Evolutionary conservation across 2,113 vertebrate genomes (phyloP).

Genomic region (Callipepla squamata): DNA sequence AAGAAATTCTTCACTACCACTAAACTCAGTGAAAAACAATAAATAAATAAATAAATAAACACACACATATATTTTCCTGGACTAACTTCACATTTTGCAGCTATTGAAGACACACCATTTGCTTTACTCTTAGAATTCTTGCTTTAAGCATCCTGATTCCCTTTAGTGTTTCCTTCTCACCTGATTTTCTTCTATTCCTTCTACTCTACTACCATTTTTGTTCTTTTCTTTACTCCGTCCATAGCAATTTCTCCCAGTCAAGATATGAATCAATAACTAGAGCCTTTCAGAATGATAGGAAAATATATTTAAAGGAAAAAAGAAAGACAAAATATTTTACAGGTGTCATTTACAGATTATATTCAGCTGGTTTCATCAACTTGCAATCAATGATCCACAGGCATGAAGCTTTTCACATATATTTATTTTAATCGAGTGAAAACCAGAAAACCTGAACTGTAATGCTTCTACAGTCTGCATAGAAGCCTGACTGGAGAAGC

Average conservation of each 20-base stretch:
- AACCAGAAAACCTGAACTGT: not conserved
- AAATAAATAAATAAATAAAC: not conserved
- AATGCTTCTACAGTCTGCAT: not conserved
- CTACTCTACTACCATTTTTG: not conserved
- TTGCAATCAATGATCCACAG: not conserved
- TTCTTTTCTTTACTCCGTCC: not conserved
- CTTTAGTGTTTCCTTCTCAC: not conserved
- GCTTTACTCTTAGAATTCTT: not conserved
- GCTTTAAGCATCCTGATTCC: not conserved
- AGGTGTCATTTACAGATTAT: conserved; percentile 1
- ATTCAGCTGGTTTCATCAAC: not conserved
- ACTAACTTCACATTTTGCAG: not conserved
- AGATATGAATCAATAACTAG: conserved; percentile 1
- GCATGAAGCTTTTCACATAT: not conserved
- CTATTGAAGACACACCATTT: not conserved
- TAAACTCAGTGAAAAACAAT: not conserved
- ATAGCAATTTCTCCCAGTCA: not conserved
- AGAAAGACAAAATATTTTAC: not conserved
- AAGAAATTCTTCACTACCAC: not conserved
- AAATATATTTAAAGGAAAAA: not conserved
- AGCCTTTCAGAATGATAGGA: not conserved
- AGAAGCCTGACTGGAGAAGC: not conserved
- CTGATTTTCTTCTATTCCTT: not conserved
- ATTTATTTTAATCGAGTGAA: not conserved
- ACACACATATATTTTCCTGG: not conserved